A percentile compares a stretch with the other conserved stretches of the same genome.
Conservation (phyloP, 2,797 vertebrate species). For the Pipistrellus pygmaeus region DNA sequence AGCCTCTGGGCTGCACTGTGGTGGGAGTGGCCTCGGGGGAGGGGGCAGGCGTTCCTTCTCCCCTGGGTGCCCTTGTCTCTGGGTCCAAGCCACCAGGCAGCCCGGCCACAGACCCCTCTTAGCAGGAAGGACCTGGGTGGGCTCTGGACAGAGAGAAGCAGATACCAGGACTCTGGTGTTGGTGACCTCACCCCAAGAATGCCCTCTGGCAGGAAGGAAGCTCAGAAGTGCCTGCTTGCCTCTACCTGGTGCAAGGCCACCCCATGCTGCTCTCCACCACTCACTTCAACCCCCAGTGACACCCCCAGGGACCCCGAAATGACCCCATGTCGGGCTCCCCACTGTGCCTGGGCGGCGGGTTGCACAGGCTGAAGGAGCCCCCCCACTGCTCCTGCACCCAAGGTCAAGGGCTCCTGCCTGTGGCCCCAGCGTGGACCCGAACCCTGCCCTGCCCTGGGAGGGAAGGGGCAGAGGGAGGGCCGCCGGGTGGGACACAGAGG, state of each 20-base stretch:
- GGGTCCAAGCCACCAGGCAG: background rate
- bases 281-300: background rate
- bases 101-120: background rate
- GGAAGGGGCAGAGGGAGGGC: background rate
- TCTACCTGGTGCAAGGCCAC: background rate
- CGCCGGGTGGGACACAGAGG: background rate
- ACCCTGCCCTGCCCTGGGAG: slow-evolving; percentile 24
- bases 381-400: background rate
- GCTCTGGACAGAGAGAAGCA: background rate
- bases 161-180: background rate
- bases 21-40: background rate
- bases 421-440: background rate
- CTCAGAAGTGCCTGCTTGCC: background rate
- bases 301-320: background rate
- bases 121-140: background rate
- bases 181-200: background rate
- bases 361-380: background rate
- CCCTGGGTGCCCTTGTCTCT: no score
- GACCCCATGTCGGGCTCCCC: background rate
- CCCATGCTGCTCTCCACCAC: background rate
- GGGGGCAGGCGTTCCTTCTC: background rate
- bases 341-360: background rate
- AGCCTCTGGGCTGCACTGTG: background rate
- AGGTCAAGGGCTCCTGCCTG: background rate
- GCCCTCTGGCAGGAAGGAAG: background rate